Percentiles rank a stretch among this genome's conserved stretches.
phyloP scores from a whole-genome alignment of 2,797 vertebrate genomes.

The Gallirallus australis region DNA sequence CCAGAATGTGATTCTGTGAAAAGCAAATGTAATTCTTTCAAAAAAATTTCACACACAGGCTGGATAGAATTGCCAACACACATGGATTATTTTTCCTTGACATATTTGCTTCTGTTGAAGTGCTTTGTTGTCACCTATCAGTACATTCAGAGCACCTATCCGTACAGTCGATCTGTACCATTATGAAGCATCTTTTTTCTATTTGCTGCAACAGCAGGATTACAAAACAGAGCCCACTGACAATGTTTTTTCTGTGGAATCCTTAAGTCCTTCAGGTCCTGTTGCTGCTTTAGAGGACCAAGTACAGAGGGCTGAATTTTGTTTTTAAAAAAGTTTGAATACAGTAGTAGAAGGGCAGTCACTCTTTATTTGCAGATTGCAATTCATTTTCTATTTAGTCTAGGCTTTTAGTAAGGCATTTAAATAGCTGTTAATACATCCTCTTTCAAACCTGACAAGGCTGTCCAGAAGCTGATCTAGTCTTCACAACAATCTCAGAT shows the following conservation, averaged over 20 bases:
- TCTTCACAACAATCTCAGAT: neutral
- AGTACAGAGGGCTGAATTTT: neutral
- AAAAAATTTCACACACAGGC: neutral
- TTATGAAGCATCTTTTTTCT: neutral
- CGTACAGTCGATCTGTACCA: neutral
- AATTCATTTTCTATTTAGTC: neutral
- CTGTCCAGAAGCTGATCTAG: neutral
- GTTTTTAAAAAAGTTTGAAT: neutral
- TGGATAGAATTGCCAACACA: neutral
- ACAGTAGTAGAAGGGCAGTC: neutral
- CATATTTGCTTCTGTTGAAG: neutral
- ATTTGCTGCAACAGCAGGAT: neutral
- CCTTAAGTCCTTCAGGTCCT: neutral
- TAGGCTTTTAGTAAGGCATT: neutral
- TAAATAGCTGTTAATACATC: neutral
- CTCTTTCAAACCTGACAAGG: neutral
- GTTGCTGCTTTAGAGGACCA: too few species aligned
- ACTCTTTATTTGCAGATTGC: neutral
- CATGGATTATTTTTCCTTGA: neutral
- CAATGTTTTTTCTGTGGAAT: neutral
- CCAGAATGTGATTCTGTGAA: slow-evolving; percentile 44
- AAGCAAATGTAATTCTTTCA: neutral
- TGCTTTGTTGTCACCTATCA: neutral
- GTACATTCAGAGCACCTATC: neutral
- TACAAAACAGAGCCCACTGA: neutral